Evolutionary conservation across 1,140 invertebrate species (phyloP).

Genomic region (Trichonephila clavata): DNA sequence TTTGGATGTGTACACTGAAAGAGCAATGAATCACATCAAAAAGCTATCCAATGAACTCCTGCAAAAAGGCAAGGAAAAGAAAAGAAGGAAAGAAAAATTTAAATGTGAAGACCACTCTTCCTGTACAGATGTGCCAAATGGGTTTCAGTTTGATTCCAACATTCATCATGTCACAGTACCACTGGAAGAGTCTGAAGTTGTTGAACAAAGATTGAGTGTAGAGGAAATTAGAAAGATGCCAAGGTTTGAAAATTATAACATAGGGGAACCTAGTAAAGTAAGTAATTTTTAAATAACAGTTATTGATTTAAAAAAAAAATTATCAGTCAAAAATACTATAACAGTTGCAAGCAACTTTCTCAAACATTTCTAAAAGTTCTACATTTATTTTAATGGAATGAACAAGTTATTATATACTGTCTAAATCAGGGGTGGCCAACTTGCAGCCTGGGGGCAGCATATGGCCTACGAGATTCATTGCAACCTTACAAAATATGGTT

Average conservation of each 20-base stretch:
- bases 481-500: too few relatives aligned
- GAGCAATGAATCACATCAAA: slow-evolving; percentile 45
- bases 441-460: too few relatives aligned
- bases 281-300: slow-evolving; percentile 18
- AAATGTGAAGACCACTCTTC: neutral
- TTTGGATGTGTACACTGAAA: neutral
- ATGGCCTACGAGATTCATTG: too few relatives aligned
- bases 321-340: too few relatives aligned
- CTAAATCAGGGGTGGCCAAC: too few relatives aligned
- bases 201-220: slow-evolving; percentile 79
- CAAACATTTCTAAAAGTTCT: too few relatives aligned
- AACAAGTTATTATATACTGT: too few relatives aligned
- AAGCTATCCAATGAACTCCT: slow-evolving; percentile 53
- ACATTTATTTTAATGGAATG: too few relatives aligned
- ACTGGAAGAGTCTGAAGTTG: slow-evolving; percentile 77
- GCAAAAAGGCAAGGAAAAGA: slow-evolving; percentile 30
- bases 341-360: too few relatives aligned
- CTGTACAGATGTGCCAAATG: neutral
- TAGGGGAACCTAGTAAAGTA: slow-evolving; percentile 81
- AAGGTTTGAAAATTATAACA: slow-evolving; percentile 82
- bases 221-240: slow-evolving; percentile 82
- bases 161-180: slow-evolving; percentile 70
- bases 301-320: too few relatives aligned
- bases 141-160: slow-evolving; percentile 48
- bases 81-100: slow-evolving; percentile 19